Conservation (phyloP, 2,113 vertebrate species). For the Dromaius novaehollandiae region DNA sequence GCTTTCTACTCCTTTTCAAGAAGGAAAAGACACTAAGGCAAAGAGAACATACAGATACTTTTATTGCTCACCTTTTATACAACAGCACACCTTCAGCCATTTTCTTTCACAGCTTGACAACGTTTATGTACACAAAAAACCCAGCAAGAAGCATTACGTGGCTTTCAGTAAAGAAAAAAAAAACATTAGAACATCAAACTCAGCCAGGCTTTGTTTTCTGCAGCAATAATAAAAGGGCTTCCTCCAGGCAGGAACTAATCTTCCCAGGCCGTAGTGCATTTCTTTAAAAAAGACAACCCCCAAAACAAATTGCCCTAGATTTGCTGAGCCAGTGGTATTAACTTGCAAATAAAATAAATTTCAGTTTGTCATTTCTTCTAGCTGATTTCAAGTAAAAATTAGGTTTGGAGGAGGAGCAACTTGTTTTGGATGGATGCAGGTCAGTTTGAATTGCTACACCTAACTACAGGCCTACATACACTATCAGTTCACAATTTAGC, state of each 20-base stretch:
- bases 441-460: conserved; percentile 77
- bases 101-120: conserved; percentile 87
- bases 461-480: conserved; percentile 76
- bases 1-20: neutral
- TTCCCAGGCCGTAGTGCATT: conserved; percentile 79
- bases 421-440: conserved; percentile 77
- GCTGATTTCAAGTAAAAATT: conserved; percentile 82
- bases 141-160: conserved; percentile 81
- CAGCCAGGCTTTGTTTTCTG: conserved; percentile 79
- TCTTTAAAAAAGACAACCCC: conserved; percentile 66
- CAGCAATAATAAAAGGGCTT: conserved; percentile 80
- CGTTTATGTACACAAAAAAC: conserved; percentile 81
- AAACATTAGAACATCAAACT: conserved; percentile 70
- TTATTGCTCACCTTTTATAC: conserved; percentile 92
- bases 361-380: conserved; percentile 71
- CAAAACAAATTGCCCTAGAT: conserved; percentile 75
- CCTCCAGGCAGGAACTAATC: conserved; percentile 67
- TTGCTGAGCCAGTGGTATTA: conserved; percentile 77
- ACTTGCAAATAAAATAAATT: conserved; percentile 75
- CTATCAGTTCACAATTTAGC: conserved; percentile 72
- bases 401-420: conserved; percentile 70
- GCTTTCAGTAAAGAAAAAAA: conserved; percentile 78
- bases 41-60: conserved; percentile 75
- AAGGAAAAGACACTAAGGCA: conserved; percentile 60
- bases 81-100: conserved; percentile 86